Evolutionary conservation across 2,113 vertebrate species (phyloP).

Genomic region (human): GRCh38 chr2:219671501-219672000

Average conservation of each 20-base stretch:
- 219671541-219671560: background rate
- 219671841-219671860: too few species aligned
- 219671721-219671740: background rate
- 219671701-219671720: background rate
- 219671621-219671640: background rate
- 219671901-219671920: conserved; percentile 55
- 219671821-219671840: too few species aligned
- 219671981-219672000: too few species aligned
- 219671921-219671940: background rate
- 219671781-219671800: conserved; percentile 15
- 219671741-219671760: background rate
- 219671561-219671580: background rate
- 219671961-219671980: background rate
- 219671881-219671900: conserved; percentile 35
- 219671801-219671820: too few species aligned
- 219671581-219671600: background rate
- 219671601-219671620: background rate
- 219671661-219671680: background rate
- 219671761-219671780: background rate
- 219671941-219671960: too few species aligned
- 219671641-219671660: too few species aligned
- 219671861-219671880: conserved; percentile 25
- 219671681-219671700: background rate
- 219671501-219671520: background rate
- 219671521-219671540: background rate